phyloP scores from a whole-genome alignment of 2,888 invertebrate species.

The Amblyteles armatorius region DNA sequence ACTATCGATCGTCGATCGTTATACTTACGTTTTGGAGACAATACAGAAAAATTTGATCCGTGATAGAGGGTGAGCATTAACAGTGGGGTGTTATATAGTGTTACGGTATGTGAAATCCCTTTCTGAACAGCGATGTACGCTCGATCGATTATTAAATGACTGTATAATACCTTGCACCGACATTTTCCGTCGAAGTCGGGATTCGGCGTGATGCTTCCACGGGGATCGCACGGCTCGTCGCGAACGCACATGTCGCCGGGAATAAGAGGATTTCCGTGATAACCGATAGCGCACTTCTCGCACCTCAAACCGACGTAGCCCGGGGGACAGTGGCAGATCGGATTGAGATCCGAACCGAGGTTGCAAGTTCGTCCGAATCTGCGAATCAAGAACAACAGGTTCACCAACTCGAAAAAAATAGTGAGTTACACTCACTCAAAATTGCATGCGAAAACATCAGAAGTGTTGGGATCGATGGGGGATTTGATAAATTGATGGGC shows the following conservation, averaged over 20 bases:
- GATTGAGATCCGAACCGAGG: slow-evolving; percentile 89
- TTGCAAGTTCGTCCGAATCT: slow-evolving; percentile 93
- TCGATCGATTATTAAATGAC: slow-evolving; percentile 36
- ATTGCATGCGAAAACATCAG: no score
- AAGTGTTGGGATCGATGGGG: no score
- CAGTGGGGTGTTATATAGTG: slow-evolving; percentile 40
- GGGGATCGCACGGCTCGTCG: slow-evolving; percentile 88
- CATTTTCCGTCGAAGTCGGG: slow-evolving; percentile 87
- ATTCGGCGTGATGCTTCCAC: slow-evolving; percentile 87
- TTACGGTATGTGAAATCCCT: slow-evolving; percentile 49
- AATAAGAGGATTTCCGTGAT: slow-evolving; percentile 91
- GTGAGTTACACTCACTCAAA: neutral
- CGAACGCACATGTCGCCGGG: slow-evolving; percentile 91
- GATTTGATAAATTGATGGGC: no score
- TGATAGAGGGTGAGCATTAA: slow-evolving; percentile 57
- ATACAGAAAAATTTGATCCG: slow-evolving; percentile 53
- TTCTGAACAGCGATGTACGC: slow-evolving; percentile 18
- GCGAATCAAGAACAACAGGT: slow-evolving; percentile 49
- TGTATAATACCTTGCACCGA: slow-evolving; percentile 88
- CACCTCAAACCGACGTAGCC: slow-evolving; percentile 93
- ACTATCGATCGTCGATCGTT: neutral
- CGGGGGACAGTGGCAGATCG: slow-evolving; percentile 91
- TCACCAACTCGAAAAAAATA: neutral
- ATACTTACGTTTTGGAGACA: slow-evolving; percentile 59
- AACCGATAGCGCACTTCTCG: slow-evolving; percentile 92